These are phyloP conservation scores for Crypturellus undulatus DNA, from an alignment of 2,113 vertebrate genomes.

Conservation along the genomic window DNA sequence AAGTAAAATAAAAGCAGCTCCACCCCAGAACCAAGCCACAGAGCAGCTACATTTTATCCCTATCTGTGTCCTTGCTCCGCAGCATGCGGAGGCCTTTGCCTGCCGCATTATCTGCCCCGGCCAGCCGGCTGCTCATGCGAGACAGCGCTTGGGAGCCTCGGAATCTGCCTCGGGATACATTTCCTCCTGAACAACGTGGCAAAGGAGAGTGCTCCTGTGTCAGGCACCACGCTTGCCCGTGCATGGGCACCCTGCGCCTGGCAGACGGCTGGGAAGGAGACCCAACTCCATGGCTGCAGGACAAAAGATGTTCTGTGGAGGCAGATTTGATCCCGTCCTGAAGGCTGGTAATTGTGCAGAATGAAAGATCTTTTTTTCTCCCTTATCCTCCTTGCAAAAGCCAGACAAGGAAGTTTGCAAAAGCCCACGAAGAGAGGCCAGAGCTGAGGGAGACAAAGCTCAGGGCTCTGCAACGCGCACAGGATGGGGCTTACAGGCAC, in stretches of 20 bases:
- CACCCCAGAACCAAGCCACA: background rate
- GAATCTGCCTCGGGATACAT: accelerated
- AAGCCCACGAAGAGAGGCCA: background rate
- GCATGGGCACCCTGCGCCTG: background rate
- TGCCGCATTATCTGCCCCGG: background rate
- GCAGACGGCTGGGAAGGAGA: too few species aligned
- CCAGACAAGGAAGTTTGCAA: background rate
- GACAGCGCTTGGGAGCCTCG: background rate
- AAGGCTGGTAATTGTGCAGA: background rate
- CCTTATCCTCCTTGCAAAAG: background rate
- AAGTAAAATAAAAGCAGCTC: background rate
- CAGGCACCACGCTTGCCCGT: background rate
- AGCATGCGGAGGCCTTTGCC: background rate
- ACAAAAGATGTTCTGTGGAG: background rate
- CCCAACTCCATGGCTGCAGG: too few species aligned
- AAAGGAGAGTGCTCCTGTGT: too few species aligned
- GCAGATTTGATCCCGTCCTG: background rate
- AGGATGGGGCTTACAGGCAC: background rate
- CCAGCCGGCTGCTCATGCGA: background rate
- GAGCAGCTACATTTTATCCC: accelerated
- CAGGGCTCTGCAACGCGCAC: background rate
- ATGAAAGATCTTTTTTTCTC: background rate
- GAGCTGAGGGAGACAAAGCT: background rate
- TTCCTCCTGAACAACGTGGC: accelerated
- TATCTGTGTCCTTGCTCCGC: background rate